A percentile compares a stretch with the other conserved stretches of the same genome.
Evolutionary conservation across 2,113 vertebrate genomes (phyloP).

Genomic region (Psittacara wagleri): DNA sequence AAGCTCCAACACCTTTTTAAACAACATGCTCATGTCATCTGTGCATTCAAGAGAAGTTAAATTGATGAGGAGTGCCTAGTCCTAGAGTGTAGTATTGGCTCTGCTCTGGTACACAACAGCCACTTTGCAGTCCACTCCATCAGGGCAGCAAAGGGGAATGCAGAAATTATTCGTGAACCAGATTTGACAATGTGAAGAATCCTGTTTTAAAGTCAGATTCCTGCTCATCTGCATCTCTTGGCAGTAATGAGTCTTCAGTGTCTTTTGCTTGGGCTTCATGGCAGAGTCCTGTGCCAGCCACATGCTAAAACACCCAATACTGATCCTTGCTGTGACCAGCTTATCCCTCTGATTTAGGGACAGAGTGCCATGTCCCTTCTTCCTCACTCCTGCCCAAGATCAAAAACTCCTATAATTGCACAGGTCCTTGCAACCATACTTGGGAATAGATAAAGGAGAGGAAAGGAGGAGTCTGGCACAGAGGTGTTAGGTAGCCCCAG

Average conservation of each 20-base stretch:
- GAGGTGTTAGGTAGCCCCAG: neutral
- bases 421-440: neutral
- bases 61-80: fast-evolving
- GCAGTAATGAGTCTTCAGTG: neutral
- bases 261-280: neutral
- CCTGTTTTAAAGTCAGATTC: neutral
- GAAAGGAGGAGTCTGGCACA: neutral
- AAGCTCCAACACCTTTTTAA: neutral
- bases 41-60: neutral
- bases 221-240: neutral
- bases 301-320: fast-evolving
- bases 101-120: neutral
- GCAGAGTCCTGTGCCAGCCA: neutral
- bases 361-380: neutral
- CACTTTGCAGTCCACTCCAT: neutral
- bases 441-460: neutral
- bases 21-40: too few species aligned
- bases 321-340: neutral
- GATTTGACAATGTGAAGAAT: neutral
- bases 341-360: neutral
- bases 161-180: neutral
- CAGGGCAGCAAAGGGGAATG: neutral
- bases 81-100: fast-evolving
- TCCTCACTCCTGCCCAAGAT: neutral
- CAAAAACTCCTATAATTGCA: neutral